Conservation (phyloP, 2,113 vertebrate genomes). For the Colius striatus region DNA sequence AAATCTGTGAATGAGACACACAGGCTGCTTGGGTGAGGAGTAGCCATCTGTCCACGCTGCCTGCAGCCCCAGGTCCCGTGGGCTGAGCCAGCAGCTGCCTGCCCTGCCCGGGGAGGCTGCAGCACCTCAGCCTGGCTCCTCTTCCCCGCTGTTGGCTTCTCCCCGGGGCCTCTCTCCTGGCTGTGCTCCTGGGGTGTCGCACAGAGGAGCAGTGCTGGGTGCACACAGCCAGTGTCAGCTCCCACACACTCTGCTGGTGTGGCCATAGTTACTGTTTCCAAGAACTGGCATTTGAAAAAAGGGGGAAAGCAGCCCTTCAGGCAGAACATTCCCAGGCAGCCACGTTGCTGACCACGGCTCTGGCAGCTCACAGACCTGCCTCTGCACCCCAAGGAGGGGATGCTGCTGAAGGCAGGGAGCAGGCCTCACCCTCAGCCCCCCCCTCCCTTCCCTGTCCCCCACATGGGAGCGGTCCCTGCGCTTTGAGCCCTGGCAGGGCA, state of each 20-base stretch:
- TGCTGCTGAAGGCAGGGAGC: not conserved
- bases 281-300: not conserved
- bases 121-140: rapidly evolving
- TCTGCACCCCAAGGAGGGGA: not conserved
- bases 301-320: not conserved
- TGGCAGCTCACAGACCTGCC: not conserved
- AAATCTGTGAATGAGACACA: constrained; percentile 48
- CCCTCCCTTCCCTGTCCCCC: not conserved
- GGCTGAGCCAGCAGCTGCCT: not conserved
- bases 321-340: not conserved
- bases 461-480: rapidly evolving
- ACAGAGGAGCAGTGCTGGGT: not conserved
- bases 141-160: not conserved
- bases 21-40: constrained; percentile 25
- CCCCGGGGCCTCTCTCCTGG: not conserved
- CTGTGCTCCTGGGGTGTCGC: rapidly evolving
- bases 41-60: not conserved
- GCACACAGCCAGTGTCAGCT: not conserved
- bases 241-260: not conserved
- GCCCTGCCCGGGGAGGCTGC: not conserved
- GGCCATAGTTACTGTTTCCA: not conserved
- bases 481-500: not conserved
- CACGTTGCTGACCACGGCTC: rapidly evolving
- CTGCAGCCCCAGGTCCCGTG: not conserved
- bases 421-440: not conserved